Base-by-base conservation (phyloP, 2,113 vertebrate genomes). In the Prinia subflava region DNA sequence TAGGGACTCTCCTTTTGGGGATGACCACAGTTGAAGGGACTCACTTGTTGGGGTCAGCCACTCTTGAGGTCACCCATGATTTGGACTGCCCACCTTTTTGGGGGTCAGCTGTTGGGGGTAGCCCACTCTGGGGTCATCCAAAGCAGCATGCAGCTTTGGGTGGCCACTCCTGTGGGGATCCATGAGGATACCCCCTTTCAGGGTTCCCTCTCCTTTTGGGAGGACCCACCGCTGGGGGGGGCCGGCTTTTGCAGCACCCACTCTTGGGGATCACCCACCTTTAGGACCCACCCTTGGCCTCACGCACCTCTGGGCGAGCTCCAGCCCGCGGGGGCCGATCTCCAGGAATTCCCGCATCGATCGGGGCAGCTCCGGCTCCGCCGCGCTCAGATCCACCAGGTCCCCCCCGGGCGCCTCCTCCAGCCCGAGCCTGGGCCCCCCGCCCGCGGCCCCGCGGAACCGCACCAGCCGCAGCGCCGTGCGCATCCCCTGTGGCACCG, bases 401-500 rank as follows among this genome's bases (percentile, higher is more conserved):
- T 95, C 92, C 1, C 98, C 97, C 1, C 98, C 98, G 11, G 96
- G 95, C 2, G 86, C 93, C 39, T 96, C 97, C 95, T 99, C 98
- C 96, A 99, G 97, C 18, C 99, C 99, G 49, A 99, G 97, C 6
- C 95, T 97, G 52, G 95, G 95, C 1, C 96, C 97, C 1, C 4
- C 19, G 4, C 8, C 31, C 53, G 47, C 97, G 52, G 12, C 10
- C 78, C 86, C 33, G 75, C 94, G 96, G 95, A 99, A 99, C 97
- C 99, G 99, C 60, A 99, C 97, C 89, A 99, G 95, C 44, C 99
- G 98, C 99, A 99, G 99, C 42, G 92, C 73, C 42, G 95, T 84
- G 15, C 59, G 64, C 92, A 92, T 84, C 44, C 3, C 15, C 9
- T 41, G 13, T 50, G 60, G n/a, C 19, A 46, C 9, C 25, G 18